Conservation (phyloP, 2,888 invertebrate genomes). For the Dicyrtomina minuta region DNA sequence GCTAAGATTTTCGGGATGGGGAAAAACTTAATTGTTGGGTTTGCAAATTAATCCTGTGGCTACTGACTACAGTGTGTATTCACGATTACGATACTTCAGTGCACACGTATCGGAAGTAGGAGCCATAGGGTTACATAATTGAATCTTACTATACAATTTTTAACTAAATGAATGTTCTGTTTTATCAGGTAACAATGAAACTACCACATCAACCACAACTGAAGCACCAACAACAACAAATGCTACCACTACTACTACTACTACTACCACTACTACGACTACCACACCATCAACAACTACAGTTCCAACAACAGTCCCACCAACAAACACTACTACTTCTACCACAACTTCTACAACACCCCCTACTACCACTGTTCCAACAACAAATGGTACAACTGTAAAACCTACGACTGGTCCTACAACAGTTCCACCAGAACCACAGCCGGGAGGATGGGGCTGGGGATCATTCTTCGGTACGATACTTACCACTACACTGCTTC, state of each 20-base stretch:
- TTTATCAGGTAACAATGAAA: not conserved
- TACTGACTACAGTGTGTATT: too few relatives aligned
- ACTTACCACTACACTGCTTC: too few relatives aligned
- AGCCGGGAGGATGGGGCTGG: conserved; percentile 42
- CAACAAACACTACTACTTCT: conserved; percentile 31
- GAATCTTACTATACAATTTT: too few relatives aligned
- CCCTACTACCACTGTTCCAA: conserved; percentile 11
- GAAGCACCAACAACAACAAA: conserved; percentile 46
- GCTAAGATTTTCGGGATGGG: too few relatives aligned
- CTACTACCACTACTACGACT: conserved; percentile 43
- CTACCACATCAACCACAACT: conserved; percentile 43
- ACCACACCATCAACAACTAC: conserved; percentile 45
- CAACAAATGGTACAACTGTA: conserved; percentile 15
- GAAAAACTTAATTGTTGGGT: too few relatives aligned
- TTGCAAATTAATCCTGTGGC: too few relatives aligned
- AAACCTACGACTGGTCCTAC: not conserved
- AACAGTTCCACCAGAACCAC: too few relatives aligned
- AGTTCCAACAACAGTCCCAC: conserved; percentile 27
- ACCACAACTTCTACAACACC: conserved; percentile 28
- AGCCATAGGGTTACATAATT: too few relatives aligned
- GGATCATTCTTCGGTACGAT: conserved; percentile 50
- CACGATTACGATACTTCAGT: too few relatives aligned
- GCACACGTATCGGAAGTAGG: too few relatives aligned
- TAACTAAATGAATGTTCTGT: not conserved
- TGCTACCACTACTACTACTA: conserved; percentile 38